phyloP scores from a whole-genome alignment of 1,140 invertebrate genomes.

The Aleiodes sp. region DNA sequence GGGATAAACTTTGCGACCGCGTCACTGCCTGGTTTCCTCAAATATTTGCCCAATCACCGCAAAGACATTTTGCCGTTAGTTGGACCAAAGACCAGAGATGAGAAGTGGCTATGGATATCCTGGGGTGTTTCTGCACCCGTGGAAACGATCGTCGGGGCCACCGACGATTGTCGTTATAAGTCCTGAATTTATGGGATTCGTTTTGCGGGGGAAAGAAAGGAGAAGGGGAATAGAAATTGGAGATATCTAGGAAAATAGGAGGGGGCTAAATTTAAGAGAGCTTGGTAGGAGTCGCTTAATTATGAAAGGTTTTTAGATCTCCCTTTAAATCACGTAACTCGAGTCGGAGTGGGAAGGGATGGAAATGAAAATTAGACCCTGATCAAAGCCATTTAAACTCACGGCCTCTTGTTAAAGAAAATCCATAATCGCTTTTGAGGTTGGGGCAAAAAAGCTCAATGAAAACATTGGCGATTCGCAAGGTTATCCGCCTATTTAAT shows the following conservation, averaged over 20 bases:
- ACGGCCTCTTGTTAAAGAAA: conserved; percentile 61
- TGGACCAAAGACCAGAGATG: conserved; percentile 49
- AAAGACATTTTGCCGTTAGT: conserved; percentile 61
- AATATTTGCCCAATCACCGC: conserved; percentile 67
- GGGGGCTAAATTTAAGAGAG: not conserved
- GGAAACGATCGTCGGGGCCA: conserved; percentile 33
- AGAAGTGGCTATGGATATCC: conserved; percentile 36
- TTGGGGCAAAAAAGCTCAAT: conserved; percentile 18
- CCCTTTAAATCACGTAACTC: conserved; percentile 58
- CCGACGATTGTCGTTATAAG: conserved; percentile 33
- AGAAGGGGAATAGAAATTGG: conserved; percentile 7
- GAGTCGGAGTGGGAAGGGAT: conserved; percentile 38
- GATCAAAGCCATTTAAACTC: conserved; percentile 62
- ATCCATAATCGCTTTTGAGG: conserved; percentile 54
- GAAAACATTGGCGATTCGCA: conserved; percentile 34
- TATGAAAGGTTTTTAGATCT: conserved; percentile 60
- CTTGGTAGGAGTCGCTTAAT: conserved; percentile 55
- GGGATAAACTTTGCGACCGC: not conserved
- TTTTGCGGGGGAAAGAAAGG: not conserved
- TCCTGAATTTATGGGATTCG: conserved; percentile 40
- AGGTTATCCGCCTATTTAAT: no score
- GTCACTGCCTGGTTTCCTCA: conserved; percentile 53
- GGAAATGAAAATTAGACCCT: conserved; percentile 56
- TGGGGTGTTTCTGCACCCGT: conserved; percentile 24
- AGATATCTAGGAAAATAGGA: conserved; percentile 27